A percentile compares a stretch with the other conserved stretches of the same genome.
Evolutionary conservation across 1,140 invertebrate genomes (phyloP).

Genomic region (Temnothorax curvispinosus): DNA sequence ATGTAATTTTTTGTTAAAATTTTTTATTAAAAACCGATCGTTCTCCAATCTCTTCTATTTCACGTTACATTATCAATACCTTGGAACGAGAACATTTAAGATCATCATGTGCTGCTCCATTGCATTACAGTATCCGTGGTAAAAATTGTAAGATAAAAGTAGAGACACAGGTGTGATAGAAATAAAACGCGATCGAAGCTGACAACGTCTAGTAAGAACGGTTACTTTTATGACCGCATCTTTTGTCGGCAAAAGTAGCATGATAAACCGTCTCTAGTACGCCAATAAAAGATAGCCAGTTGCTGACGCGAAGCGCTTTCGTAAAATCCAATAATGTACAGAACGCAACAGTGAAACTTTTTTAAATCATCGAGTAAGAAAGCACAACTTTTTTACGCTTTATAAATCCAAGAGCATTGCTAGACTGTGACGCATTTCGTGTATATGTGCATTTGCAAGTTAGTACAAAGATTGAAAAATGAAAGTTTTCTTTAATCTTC

Average conservation of each 20-base stretch:
- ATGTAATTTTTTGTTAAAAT: neutral
- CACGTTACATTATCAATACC: neutral
- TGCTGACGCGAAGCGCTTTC: slow-evolving; percentile 1
- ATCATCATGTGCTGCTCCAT: neutral
- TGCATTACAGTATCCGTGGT: slow-evolving; percentile 8
- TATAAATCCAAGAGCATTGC: slow-evolving; percentile 1
- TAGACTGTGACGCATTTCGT: neutral
- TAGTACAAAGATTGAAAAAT: neutral
- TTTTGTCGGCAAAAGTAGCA: slow-evolving; percentile 29
- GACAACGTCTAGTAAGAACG: neutral
- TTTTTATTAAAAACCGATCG: neutral
- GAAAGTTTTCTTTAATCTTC: neutral
- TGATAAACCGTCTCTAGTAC: slow-evolving; percentile 1
- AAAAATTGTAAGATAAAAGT: slow-evolving; percentile 28
- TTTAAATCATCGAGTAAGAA: slow-evolving; percentile 29
- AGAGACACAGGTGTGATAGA: neutral
- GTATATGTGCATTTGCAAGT: neutral
- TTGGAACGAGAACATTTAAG: slow-evolving; percentile 18
- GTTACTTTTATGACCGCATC: slow-evolving; percentile 18
- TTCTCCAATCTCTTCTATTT: neutral
- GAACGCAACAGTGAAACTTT: neutral
- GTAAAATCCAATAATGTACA: neutral
- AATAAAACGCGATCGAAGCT: slow-evolving; percentile 37
- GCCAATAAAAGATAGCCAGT: slow-evolving; percentile 37
- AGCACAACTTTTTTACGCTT: slow-evolving; percentile 13